Evolutionary conservation across 2,888 invertebrate genomes (phyloP), one percentile per base, ranked within the genome.

Genomic region (Nomada flava): DNA sequence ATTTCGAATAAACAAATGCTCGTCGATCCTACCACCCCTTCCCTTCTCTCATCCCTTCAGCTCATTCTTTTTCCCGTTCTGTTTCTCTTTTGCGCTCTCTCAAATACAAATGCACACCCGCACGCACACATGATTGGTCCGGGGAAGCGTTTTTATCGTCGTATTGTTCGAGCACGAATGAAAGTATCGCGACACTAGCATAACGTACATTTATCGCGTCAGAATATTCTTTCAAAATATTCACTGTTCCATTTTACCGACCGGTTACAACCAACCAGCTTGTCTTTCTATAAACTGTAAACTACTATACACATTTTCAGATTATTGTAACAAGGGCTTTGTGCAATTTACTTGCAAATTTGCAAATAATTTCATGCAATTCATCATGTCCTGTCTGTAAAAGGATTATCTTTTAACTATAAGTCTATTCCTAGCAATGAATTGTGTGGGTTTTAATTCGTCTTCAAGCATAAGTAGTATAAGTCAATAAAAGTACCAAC

Each of bases 1-100:
- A 79, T 79, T 78, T 65, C 65, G 65, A 71, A 78, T 62, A 79
- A 78, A 79, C 79, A 79, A 79, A 79, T 79, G 60, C 72, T 55
- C 55, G 65, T 62, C 71, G 47, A 65, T 67, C 55, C 65, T 18
- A 2, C 5, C 2, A 0, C 20, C 29, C 1, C 26, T n/a, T 13
- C 15, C 42, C 0, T 11, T 47, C 9, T 63, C 23, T 47, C 53
- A 20, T n/a, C 11, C 10, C 20, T 9, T 53, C 20, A 53, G 9
- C n/a, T n/a, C 20, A 53, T 20, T 18, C 15, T 5, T 11, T 53
- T 2, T 29, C n/a, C 2, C 29, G 9, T n/a, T 15, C 1, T 3
- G 2, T 59, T 29, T 68, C 15, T 1, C 42, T 53, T 20, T 36
- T 44, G 13, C 13, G 4, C 47, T 2, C n/a, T 7, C 64, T 10